Percentiles rank a stretch among this genome's conserved stretches.
Evolutionary conservation across 1,140 invertebrate species (phyloP).

Genomic region (Cyclargus thomasi): DNA sequence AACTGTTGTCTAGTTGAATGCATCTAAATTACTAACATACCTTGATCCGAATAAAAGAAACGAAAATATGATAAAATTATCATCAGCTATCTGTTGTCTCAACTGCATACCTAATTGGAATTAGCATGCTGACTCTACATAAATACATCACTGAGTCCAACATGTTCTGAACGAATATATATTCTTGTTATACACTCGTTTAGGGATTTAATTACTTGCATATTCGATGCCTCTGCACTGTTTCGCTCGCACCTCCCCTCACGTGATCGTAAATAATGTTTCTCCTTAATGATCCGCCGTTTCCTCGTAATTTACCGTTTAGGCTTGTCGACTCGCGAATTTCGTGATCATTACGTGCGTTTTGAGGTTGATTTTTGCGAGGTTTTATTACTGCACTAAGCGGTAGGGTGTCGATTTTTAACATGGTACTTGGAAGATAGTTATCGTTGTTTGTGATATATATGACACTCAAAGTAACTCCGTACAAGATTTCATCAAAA

Average conservation of each 20-base stretch:
- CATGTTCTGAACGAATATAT: slow-evolving; percentile 41
- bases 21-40: too few species aligned
- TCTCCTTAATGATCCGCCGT: slow-evolving; percentile 51
- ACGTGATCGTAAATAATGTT: slow-evolving; percentile 61
- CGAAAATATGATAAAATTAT: too few species aligned
- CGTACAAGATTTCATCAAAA: too few species aligned
- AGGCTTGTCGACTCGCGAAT: slow-evolving; percentile 48
- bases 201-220: slow-evolving; percentile 68
- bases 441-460: too few species aligned
- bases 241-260: slow-evolving; percentile 31
- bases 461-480: too few species aligned
- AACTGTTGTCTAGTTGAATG: too few species aligned
- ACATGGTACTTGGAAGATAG: too few species aligned
- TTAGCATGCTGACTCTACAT: not conserved
- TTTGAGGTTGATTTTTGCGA: slow-evolving; percentile 27
- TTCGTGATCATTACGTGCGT: slow-evolving; percentile 42
- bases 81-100: too few species aligned
- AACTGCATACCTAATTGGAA: not conserved
- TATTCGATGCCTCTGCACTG: slow-evolving; percentile 29
- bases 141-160: not conserved
- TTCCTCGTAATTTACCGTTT: slow-evolving; percentile 56
- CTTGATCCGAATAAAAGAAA: too few species aligned
- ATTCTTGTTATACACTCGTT: slow-evolving; percentile 67
- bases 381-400: not conserved
- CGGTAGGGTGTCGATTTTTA: not conserved